Evolutionary conservation across 2,797 vertebrate genomes (phyloP), one percentile per base, ranked within the genome.

Genomic region (Cirrhinus mrigala): DNA sequence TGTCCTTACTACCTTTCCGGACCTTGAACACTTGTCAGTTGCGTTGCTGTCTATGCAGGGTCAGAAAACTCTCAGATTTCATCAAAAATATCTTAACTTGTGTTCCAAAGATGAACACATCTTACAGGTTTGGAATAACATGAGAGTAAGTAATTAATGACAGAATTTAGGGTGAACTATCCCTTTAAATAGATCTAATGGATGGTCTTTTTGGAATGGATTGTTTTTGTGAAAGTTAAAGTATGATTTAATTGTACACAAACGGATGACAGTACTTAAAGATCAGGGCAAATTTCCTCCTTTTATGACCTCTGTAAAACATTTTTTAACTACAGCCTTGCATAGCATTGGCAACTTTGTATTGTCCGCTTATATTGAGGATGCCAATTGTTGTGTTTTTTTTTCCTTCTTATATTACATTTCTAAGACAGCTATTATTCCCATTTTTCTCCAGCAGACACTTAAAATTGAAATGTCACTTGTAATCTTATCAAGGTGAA

Each of bases 381-480:
- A 37, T 37, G 29, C 9, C 33, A 40, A 22, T 22, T 68, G 33
- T 68, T 68, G 16, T 68, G 64, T 29, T 0, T 54, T 74, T 74
- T 77, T 9, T 68, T 14, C 74, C 29, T 7, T 66, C 15, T 66
- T 66, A 66, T 24, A 11, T 54, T 29, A 14, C 24, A 27, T 69
- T 37, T 69, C 37, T 69, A 20, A 69, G 33, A 66, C 15, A 3
- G 27, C 62, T 33, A 66, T 66, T 22, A 69, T n/a, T 70, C 71
- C 44, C 84, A 44, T 73, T 70, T 77, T 88, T 69, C 50, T 79
- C 60, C 46, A 62, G 68, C 44, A 60, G 66, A 16, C 81, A 46
- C 37, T 77, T 29, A 46, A 85, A 85, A 87, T 83, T 71, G 46
- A 83, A 88, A 71, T 78, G 48, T 86, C 66, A 77, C 44, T 69